Evolutionary conservation across 2,888 invertebrate species (phyloP).

Genomic region (Tachina lurida): DNA sequence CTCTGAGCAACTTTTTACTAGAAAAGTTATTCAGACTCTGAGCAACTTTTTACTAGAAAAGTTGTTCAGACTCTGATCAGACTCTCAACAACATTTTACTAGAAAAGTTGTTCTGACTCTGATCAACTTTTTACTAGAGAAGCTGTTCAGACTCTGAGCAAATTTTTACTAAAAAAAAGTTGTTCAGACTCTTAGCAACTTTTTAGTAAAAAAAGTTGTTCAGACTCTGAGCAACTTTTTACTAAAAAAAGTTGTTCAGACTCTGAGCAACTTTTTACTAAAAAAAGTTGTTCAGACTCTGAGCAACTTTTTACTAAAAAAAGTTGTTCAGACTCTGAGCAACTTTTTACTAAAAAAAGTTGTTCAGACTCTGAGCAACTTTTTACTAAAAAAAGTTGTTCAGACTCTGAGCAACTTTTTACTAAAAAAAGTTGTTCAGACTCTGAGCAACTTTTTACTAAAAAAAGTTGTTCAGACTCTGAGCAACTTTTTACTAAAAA

Average conservation of each 20-base stretch:
- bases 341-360: slow-evolving; percentile 4
- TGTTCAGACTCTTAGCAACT: background rate
- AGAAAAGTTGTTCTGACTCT: too few species aligned
- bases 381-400: background rate
- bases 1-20: too few species aligned
- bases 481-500: background rate
- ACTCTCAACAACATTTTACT: too few species aligned
- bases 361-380: background rate
- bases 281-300: background rate
- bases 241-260: background rate
- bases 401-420: background rate
- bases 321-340: background rate
- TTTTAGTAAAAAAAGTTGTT: background rate
- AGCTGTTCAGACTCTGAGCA: too few species aligned
- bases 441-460: background rate
- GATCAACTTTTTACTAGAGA: too few species aligned
- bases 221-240: background rate
- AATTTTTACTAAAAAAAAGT: background rate
- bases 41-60: too few species aligned
- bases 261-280: background rate
- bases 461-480: background rate
- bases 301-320: background rate
- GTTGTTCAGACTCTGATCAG: too few species aligned
- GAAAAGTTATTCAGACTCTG: too few species aligned
- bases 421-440: background rate